Evolutionary conservation across 1,140 invertebrate genomes (phyloP).

Genomic region (Choristoneura fumiferana): DNA sequence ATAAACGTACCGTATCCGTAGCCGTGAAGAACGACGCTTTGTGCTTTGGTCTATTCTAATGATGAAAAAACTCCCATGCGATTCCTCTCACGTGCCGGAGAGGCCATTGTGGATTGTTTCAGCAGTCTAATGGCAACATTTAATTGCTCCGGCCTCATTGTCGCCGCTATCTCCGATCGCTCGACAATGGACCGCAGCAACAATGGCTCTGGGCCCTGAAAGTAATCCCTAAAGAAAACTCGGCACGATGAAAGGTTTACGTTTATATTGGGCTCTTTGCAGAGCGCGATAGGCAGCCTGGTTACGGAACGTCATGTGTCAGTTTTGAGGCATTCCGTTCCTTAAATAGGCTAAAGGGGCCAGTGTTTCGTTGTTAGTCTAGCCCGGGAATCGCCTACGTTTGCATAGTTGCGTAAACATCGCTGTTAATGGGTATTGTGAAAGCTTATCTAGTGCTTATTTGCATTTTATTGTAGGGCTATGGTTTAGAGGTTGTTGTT

Average conservation of each 20-base stretch:
- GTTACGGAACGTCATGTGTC: background rate
- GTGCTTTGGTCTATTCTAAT: constrained; percentile 46
- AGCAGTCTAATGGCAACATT: constrained; percentile 52
- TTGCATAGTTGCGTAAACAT: constrained; percentile 14
- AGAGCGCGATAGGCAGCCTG: background rate
- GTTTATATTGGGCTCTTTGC: constrained; percentile 2
- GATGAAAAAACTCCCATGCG: constrained; percentile 57
- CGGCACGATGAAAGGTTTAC: constrained; percentile 16
- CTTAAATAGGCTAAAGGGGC: background rate
- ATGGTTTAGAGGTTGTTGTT: background rate
- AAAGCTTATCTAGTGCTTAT: constrained; percentile 3
- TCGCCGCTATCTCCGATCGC: constrained; percentile 55
- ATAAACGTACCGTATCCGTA: constrained; percentile 32
- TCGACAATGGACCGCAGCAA: constrained; percentile 34
- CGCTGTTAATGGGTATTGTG: constrained; percentile 3
- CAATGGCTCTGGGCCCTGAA: constrained; percentile 18
- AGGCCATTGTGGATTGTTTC: constrained; percentile 59
- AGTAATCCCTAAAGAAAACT: constrained; percentile 24
- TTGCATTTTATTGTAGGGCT: constrained; percentile 9
- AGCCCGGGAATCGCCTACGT: constrained; percentile 4
- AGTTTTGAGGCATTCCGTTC: background rate
- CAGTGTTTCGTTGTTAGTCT: background rate
- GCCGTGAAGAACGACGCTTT: constrained; percentile 40
- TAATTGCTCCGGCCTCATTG: constrained; percentile 58
- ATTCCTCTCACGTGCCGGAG: constrained; percentile 58